Evolutionary conservation across 2,113 vertebrate species (phyloP).

Genomic region (Cyphomyrus discorhynchus): DNA sequence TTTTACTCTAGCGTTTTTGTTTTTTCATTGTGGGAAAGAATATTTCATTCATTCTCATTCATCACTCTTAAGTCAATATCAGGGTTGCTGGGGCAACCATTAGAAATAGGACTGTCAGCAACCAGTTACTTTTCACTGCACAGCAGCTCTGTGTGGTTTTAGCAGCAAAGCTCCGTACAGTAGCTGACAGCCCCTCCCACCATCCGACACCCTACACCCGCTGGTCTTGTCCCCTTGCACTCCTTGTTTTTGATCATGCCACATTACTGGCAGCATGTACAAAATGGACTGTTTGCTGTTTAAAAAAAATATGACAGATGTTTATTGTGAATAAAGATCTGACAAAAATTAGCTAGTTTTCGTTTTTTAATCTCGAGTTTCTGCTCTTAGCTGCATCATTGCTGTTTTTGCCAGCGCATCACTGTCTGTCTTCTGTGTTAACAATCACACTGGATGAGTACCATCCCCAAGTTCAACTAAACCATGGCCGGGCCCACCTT

Average conservation of each 20-base stretch:
- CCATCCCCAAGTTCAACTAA: neutral
- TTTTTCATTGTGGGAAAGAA: neutral
- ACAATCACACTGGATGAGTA: neutral
- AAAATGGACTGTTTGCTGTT: constrained; percentile 8
- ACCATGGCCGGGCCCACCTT: neutral
- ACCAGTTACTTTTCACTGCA: neutral
- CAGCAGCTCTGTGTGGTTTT: neutral
- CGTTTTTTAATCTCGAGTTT: neutral
- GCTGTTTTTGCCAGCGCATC: neutral
- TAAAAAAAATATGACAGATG: constrained; percentile 30
- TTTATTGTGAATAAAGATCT: constrained; percentile 17
- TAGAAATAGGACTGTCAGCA: neutral
- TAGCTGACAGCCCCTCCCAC: neutral
- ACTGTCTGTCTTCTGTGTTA: neutral
- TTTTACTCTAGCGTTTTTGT: neutral
- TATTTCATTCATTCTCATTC: neutral
- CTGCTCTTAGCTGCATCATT: neutral
- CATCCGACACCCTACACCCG: neutral
- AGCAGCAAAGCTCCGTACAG: neutral
- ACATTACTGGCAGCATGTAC: constrained; percentile 48
- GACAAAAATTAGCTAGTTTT: neutral
- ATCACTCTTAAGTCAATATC: neutral
- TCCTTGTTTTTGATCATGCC: constrained; percentile 36
- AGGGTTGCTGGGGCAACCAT: neutral
- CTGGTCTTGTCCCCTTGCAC: constrained; percentile 7